These are phyloP conservation scores for Eristalinus aeneus DNA, from an alignment of 2,888 invertebrate genomes.

Conservation along the genomic window DNA sequence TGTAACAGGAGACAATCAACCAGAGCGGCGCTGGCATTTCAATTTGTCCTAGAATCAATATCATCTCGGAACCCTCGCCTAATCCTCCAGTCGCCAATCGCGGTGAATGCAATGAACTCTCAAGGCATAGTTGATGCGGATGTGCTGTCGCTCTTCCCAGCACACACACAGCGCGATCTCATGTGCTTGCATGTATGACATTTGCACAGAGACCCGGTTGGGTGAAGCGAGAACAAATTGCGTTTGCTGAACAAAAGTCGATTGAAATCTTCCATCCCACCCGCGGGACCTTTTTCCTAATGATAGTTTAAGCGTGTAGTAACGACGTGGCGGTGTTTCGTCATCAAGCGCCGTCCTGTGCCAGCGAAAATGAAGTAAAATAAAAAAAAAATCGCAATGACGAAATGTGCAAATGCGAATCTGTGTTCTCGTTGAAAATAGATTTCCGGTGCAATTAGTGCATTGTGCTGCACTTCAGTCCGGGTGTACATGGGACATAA, in stretches of 20 bases:
- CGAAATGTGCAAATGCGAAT: constrained; percentile 41
- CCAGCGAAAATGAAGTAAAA: neutral
- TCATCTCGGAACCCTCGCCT: neutral
- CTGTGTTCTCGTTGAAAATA: constrained; percentile 55
- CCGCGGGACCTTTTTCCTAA: constrained; percentile 5
- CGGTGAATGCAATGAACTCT: constrained; percentile 21
- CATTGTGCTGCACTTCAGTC: constrained; percentile 25
- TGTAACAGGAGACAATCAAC: neutral
- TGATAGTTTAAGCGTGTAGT: constrained; percentile 32
- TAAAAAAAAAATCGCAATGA: neutral
- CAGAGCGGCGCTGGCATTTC: neutral
- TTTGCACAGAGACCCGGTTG: neutral
- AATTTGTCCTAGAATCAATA: neutral
- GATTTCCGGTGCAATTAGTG: constrained; percentile 65
- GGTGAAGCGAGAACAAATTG: constrained; percentile 7
- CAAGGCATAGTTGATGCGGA: neutral
- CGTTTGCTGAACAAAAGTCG: constrained; percentile 22
- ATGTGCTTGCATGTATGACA: neutral
- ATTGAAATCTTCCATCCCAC: constrained; percentile 18
- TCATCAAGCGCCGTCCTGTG: constrained; percentile 9
- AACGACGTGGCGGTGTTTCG: constrained; percentile 18
- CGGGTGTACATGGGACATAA: constrained; percentile 8
- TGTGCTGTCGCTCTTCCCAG: neutral
- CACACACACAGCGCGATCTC: neutral
- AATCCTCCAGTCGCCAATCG: neutral